These are phyloP conservation scores for Chitala chitala DNA, from an alignment of 2,113 vertebrate genomes.

Conservation along the genomic window DNA sequence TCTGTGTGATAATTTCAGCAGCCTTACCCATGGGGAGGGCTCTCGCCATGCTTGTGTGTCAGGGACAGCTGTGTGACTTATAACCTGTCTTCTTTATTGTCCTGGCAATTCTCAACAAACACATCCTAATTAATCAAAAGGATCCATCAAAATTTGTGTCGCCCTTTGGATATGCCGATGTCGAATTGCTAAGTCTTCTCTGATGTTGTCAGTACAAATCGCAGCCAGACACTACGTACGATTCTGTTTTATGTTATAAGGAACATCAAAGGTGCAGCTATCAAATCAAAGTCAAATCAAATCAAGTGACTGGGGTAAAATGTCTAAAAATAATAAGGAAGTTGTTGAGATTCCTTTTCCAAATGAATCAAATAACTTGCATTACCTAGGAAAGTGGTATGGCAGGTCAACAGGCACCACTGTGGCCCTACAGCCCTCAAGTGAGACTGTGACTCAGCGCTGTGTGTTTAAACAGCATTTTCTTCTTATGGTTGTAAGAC, in stretches of 20 bases:
- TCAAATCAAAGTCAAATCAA: neutral
- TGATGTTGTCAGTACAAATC: slow-evolving; percentile 2
- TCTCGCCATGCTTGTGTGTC: neutral
- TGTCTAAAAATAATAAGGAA: neutral
- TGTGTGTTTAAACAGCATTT: too few relatives aligned
- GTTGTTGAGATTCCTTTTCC: neutral
- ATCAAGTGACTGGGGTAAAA: neutral
- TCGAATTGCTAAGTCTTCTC: neutral
- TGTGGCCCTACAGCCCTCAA: too few relatives aligned
- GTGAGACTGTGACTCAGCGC: too few relatives aligned
- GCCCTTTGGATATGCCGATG: neutral
- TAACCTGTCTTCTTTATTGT: slow-evolving; percentile 5
- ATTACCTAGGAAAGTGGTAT: too few relatives aligned
- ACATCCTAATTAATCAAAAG: slow-evolving; percentile 13
- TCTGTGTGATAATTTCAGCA: neutral
- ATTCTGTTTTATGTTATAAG: neutral
- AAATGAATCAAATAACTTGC: neutral
- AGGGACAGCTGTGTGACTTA: neutral
- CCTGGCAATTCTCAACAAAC: neutral
- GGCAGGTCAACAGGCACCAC: too few relatives aligned
- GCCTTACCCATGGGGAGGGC: neutral
- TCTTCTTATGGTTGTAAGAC: too few relatives aligned
- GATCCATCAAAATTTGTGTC: neutral
- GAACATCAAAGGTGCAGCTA: neutral
- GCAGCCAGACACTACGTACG: neutral